Evolutionary conservation across 2,797 vertebrate species (phyloP).

Genomic region (Oreochromis mossambicus): DNA sequence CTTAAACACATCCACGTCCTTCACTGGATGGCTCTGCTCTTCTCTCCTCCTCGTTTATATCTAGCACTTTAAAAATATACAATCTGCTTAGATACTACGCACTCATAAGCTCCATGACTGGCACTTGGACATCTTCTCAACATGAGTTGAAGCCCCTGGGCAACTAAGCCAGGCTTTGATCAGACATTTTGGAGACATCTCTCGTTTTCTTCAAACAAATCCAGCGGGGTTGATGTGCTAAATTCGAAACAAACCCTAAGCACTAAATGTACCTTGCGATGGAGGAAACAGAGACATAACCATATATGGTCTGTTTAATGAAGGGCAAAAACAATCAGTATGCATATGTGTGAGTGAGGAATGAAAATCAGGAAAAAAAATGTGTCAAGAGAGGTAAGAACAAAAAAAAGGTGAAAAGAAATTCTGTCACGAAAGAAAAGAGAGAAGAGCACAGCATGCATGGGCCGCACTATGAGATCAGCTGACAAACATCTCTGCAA

Average conservation of each 20-base stretch:
- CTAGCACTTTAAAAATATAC: constrained; percentile 66
- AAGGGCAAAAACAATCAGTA: constrained; percentile 20
- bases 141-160: constrained; percentile 58
- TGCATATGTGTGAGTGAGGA: background rate
- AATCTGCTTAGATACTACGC: constrained; percentile 64
- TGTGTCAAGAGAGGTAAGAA: background rate
- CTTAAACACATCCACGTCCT: constrained; percentile 59
- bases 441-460: constrained; percentile 33
- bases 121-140: constrained; percentile 66
- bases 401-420: background rate
- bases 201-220: constrained; percentile 69
- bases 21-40: constrained; percentile 43
- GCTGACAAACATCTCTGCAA: constrained; percentile 51
- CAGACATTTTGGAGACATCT: constrained; percentile 66
- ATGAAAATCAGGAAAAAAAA: background rate
- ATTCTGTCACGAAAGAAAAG: background rate
- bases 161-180: constrained; percentile 65
- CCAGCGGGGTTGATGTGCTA: constrained; percentile 61
- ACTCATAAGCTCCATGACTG: constrained; percentile 64
- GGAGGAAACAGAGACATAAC: constrained; percentile 22
- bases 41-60: constrained; percentile 45
- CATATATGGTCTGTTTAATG: constrained; percentile 28
- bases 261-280: constrained; percentile 52
- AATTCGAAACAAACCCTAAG: constrained; percentile 61
- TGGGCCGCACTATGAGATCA: constrained; percentile 48